Percentiles rank a stretch among this genome's conserved stretches.
These are phyloP conservation scores for Anniella stebbinsi DNA, from an alignment of 2,797 vertebrate genomes.

Conservation along the genomic window DNA sequence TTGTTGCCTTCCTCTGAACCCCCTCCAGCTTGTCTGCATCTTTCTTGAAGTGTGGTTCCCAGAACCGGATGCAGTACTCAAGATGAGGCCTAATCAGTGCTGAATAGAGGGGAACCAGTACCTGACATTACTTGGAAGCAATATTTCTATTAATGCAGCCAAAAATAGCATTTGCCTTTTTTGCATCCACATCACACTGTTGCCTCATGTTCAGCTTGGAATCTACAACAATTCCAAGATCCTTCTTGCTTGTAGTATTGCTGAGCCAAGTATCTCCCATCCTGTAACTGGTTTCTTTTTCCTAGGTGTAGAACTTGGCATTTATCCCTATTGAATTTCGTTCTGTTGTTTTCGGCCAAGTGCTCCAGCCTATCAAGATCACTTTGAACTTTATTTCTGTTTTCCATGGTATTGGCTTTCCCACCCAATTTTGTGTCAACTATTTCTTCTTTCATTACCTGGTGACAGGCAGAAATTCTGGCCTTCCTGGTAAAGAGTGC, in stretches of 20 bases:
- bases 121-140: neutral
- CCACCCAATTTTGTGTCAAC: no score
- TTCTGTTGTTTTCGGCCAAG: no score
- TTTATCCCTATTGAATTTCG: no score
- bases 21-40: no score
- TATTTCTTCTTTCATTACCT: neutral
- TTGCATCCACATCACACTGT: neutral
- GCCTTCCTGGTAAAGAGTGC: neutral
- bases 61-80: neutral
- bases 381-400: no score
- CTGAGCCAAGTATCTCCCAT: no score
- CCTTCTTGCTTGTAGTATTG: no score
- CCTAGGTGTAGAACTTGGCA: no score
- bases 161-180: neutral
- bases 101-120: neutral
- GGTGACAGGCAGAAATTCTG: neutral
- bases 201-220: neutral
- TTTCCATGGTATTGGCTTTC: no score
- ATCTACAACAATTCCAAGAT: neutral
- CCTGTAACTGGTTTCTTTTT: no score
- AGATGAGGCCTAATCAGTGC: neutral
- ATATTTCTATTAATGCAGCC: neutral
- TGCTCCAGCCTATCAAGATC: no score
- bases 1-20: neutral
- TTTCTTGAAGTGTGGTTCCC: neutral